Percentiles rank a stretch among this genome's conserved stretches.
These are phyloP conservation scores for Drosophila suzukii DNA, from an alignment of 1,140 invertebrate species.

Conservation along the genomic window DNA sequence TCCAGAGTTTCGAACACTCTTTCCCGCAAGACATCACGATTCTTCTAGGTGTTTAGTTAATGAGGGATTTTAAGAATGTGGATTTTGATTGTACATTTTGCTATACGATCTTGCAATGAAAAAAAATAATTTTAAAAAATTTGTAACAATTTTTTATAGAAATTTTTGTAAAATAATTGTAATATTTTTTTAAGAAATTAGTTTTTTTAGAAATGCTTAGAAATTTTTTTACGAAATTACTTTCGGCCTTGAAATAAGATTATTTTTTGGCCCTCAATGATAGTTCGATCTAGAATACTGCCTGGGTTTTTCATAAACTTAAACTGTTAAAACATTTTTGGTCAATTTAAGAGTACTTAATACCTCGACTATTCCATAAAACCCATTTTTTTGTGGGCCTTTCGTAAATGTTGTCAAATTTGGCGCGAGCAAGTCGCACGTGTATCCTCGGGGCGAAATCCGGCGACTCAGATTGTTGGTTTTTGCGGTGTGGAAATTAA, in stretches of 20 bases:
- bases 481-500: slow-evolving; percentile 61
- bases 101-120: no score
- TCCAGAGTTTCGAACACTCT: background rate
- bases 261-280: no score
- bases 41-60: background rate
- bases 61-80: background rate
- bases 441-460: slow-evolving; percentile 53
- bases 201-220: no score
- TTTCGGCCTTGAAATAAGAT: no score
- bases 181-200: no score
- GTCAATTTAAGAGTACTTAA: background rate
- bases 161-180: no score
- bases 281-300: no score
- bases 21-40: background rate
- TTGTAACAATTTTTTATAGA: no score
- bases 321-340: background rate
- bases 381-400: background rate
- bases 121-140: no score
- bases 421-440: slow-evolving; percentile 64
- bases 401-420: slow-evolving; percentile 69
- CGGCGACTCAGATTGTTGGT: slow-evolving; percentile 14
- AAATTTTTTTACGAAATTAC: no score
- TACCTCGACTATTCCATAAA: slow-evolving; percentile 13
- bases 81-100: background rate
- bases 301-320: background rate